Evolutionary conservation across 2,888 invertebrate genomes (phyloP), one percentile per base, ranked within the genome.

Genomic region (Archaeoteleia sp.): DNA sequence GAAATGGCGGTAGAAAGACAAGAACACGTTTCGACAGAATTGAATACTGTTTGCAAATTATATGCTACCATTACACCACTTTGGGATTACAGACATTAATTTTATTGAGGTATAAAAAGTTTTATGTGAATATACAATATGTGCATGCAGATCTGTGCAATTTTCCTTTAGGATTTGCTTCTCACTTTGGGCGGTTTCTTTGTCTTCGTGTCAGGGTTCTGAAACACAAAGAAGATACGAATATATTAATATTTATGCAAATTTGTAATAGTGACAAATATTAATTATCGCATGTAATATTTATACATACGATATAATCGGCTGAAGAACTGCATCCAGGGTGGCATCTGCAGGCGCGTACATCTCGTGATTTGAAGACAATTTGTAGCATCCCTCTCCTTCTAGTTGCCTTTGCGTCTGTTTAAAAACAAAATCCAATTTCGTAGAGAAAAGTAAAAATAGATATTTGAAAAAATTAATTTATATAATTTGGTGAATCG

Each of bases 331-430:
- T 71, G 82, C 85, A 58, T 85, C 84, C 78, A 85, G 73, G 74
- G 85, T 85, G 72, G 81, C 80, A 73, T 85, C 84, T 72, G 78
- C 79, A 43, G 82, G 80, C 74, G 82, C 78, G 75, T 82, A 80
- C 76, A 78, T 80, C 74, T 82, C 82, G 77, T 82, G 82, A 79
- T 83, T 83, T 66, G 82, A 81, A 79, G 82, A 79, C 75, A 82
- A 77, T 78, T 83, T 84, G 79, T 83, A 82, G 78, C 78, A 82
- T 75, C 83, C 82, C 72, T 83, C 81, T 77, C 82, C 82, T 74
- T 80, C 79, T 81, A 84, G 78, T 80, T 81, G 82, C 79, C 81
- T 82, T 83, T 85, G 85, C 76, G 82, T 80, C 85, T 85, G 81
- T 74, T 79, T 78, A 78, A 81, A 81, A 84, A 75, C 49, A 45